phyloP scores from a whole-genome alignment of 2,113 vertebrate genomes.

The Melanerpes formicivorus region DNA sequence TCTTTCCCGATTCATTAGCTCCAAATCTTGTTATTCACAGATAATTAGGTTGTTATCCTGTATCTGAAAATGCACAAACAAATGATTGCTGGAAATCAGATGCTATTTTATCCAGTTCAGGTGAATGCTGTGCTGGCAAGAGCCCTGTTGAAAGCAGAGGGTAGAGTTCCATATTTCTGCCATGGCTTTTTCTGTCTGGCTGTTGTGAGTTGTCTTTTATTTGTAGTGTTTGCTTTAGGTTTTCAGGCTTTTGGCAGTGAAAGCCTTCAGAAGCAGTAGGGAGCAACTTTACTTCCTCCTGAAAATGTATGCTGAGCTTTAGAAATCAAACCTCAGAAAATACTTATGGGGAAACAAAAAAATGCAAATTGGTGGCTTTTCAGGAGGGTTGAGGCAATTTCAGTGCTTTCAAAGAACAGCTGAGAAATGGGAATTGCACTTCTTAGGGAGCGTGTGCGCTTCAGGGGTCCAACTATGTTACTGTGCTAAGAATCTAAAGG shows the following conservation, averaged over 20 bases:
- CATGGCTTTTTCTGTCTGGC: neutral
- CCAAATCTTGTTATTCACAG: neutral
- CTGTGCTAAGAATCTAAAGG: neutral
- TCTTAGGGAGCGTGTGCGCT: neutral
- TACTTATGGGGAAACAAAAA: neutral
- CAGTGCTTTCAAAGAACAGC: neutral
- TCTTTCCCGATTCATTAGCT: neutral
- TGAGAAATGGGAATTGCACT: neutral
- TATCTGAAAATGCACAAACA: neutral
- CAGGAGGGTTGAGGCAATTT: neutral
- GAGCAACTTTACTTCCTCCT: neutral
- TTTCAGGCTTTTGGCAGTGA: neutral
- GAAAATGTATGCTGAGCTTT: neutral
- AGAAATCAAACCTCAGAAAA: neutral
- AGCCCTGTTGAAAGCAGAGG: neutral
- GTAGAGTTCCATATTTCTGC: neutral
- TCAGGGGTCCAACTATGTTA: fast-evolving
- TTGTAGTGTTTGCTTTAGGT: neutral
- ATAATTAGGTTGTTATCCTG: neutral
- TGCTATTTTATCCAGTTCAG: neutral
- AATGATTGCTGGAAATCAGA: neutral
- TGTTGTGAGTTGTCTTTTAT: neutral
- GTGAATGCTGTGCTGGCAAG: neutral
- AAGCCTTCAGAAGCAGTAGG: neutral
- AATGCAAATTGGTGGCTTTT: neutral